phyloP scores from a whole-genome alignment of 1,140 invertebrate species.

The Littorina saxatilis region DNA sequence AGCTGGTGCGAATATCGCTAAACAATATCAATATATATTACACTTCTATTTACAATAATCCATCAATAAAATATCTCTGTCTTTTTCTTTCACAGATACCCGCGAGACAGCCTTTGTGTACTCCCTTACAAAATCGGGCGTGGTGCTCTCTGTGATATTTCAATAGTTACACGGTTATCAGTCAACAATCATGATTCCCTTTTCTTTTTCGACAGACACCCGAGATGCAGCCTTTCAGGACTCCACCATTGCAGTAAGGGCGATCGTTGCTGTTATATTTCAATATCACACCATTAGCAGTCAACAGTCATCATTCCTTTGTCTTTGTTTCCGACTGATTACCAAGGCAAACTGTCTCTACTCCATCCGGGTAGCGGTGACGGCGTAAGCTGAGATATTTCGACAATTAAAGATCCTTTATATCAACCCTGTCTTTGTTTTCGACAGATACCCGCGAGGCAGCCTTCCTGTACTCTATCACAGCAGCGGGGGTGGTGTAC shows the following conservation, averaged over 20 bases:
- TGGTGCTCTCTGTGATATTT: background rate
- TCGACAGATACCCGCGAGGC: conserved; percentile 88
- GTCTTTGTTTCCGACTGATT: too few species aligned
- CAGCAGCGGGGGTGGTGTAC: conserved; percentile 91
- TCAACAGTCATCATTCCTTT: too few species aligned
- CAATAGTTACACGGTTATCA: too few species aligned
- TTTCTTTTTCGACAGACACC: conserved; percentile 81
- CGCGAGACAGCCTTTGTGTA: background rate
- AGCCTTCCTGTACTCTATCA: conserved; percentile 92
- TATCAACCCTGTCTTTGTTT: conserved; percentile 55
- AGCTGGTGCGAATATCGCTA: background rate
- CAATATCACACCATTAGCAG: too few species aligned
- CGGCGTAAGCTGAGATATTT: background rate
- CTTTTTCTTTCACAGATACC: conserved; percentile 81
- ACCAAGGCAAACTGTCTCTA: background rate
- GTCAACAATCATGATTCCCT: background rate
- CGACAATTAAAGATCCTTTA: background rate
- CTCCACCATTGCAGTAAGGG: background rate
- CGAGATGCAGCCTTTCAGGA: background rate
- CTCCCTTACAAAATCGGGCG: background rate
- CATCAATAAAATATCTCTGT: background rate
- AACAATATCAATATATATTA: too few species aligned
- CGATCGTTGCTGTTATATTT: too few species aligned
- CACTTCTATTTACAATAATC: too few species aligned
- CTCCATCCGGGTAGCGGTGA: background rate